Evolutionary conservation across 2,797 vertebrate genomes (phyloP).

Genomic region (Phoxinus dragarum): DNA sequence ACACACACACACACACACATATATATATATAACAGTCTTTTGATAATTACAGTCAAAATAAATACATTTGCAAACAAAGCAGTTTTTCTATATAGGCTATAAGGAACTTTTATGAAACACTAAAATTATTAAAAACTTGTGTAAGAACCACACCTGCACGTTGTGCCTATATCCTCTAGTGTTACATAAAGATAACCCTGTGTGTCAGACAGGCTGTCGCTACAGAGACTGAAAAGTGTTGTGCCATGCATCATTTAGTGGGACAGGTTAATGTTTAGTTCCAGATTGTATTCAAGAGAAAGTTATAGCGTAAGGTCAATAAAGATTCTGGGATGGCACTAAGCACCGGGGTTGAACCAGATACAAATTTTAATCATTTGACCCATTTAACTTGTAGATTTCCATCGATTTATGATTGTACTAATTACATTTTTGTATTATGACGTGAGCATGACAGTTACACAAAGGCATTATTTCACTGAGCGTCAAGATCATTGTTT

Average conservation of each 20-base stretch:
- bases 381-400: not conserved
- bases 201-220: not conserved
- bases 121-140: not conserved
- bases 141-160: not conserved
- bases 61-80: not conserved
- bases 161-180: conserved; percentile 1
- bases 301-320: not conserved
- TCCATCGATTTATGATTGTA: not conserved
- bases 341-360: not conserved
- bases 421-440: not conserved
- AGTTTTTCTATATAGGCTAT: not conserved
- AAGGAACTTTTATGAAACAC: not conserved
- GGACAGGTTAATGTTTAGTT: conserved; percentile 21
- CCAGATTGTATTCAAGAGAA: not conserved
- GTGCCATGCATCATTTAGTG: not conserved
- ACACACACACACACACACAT: too few relatives aligned
- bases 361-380: not conserved
- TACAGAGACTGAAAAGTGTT: not conserved
- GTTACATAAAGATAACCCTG: not conserved
- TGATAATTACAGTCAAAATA: not conserved
- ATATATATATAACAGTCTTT: not conserved
- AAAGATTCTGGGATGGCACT: not conserved
- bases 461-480: not conserved
- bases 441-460: not conserved
- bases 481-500: not conserved